Conservation (phyloP, 1,140 invertebrate genomes). For the Meloidogyne exigua region DNA sequence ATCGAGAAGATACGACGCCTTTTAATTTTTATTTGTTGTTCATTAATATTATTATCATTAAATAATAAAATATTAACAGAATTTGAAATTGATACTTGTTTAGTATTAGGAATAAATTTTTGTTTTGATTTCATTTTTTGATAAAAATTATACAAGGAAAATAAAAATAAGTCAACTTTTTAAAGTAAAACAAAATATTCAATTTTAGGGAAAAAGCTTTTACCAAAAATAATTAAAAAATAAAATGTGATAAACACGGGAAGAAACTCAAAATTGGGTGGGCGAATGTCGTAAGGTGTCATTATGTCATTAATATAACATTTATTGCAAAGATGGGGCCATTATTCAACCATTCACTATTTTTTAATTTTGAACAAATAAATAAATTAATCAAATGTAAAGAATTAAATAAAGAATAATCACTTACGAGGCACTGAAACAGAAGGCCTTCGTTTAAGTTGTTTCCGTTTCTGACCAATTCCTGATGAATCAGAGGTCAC, state of each 20-base stretch:
- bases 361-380: not conserved
- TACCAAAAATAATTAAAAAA: not conserved
- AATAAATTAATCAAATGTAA: too few relatives aligned
- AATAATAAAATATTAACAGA: not conserved
- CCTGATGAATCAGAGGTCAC: not conserved
- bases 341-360: not conserved
- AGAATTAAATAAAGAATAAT: not conserved
- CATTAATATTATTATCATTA: not conserved
- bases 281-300: not conserved
- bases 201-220: not conserved
- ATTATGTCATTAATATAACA: not conserved
- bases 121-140: constrained; percentile 9
- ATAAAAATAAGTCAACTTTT: constrained; percentile 13
- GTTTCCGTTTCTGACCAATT: not conserved
- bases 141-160: constrained; percentile 14
- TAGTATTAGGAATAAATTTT: not conserved
- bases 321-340: not conserved
- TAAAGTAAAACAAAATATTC: not conserved
- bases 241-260: not conserved
- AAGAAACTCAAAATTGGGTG: not conserved
- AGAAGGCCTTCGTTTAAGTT: constrained; percentile 1
- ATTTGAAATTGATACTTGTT: not conserved
- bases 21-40: not conserved
- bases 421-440: constrained; percentile 10
- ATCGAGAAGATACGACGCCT: constrained; percentile 25